Base-by-base conservation (phyloP, 2,797 vertebrate genomes). In the Gymnoscopelus microlampas region DNA sequence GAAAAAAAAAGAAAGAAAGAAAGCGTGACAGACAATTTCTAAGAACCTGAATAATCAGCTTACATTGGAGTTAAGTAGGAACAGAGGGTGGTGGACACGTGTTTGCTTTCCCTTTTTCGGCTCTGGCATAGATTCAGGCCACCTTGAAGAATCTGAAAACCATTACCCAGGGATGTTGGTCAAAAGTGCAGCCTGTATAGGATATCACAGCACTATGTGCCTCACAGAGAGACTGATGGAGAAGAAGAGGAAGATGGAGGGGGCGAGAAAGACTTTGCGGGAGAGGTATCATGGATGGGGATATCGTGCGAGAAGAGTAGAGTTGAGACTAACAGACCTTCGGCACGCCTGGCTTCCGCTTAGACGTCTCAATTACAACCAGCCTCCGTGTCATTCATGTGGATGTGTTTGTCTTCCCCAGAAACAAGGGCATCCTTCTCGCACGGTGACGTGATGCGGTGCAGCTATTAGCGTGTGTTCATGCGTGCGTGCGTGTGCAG, bases 61-160 rank as follows among this genome's bases (percentile, higher is more conserved):
- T 92, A 90, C 82, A 83, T 85, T 90, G 77, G 78, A 87, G 74
- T 71, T 91, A 91, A 91, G 88, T 89, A 81, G 89, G 88, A 92
- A 87, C 91, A 93, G 89, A 89, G 84, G 86, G 73, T 71, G 84
- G 83, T 60, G 67, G 83, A 81, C 78, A 79, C 13, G 50, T 91
- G 90, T 91, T 93, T 90, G 87, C 83, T 90, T 91, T 92, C 82
- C 88, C 85, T 44, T 89, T 91, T 91, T 90, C 85, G 78, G 83
- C 62, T 89, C 81, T 91, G 90, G 89, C 89, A 85, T 73, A 66
- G 80, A 73, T 77, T 86, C 81, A 85, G 91, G 88, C 90, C 90
- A 92, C 87, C 90, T 91, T 90, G 85, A 87, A 89, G 86, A 90
- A 80, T 91, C 88, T 91, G 91, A 93, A 92, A 92, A 91, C 82